phyloP scores from a whole-genome alignment of 2,888 invertebrate genomes.

The Athripsodes cinereus region DNA sequence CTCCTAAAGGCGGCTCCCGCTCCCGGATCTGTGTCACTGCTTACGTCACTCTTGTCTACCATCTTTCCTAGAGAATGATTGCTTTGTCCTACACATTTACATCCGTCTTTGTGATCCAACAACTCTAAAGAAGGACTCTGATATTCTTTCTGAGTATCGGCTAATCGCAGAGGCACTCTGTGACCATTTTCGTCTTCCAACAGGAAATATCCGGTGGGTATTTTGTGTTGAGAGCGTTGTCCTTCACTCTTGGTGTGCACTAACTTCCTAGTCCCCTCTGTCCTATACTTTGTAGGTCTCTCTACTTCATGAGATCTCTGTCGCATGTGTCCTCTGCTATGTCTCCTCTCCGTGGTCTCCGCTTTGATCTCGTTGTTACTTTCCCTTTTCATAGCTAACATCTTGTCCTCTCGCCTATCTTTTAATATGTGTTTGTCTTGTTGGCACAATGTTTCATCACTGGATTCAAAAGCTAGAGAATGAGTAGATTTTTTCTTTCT shows the following conservation, averaged over 20 bases:
- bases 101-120: slow-evolving; percentile 17
- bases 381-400: slow-evolving; percentile 8
- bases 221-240: slow-evolving; percentile 13
- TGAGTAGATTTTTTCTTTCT: slow-evolving; percentile 21
- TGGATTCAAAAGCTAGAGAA: slow-evolving; percentile 22
- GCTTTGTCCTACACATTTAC: slow-evolving; percentile 20
- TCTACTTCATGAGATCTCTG: slow-evolving; percentile 16
- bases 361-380: slow-evolving; percentile 2
- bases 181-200: slow-evolving; percentile 21
- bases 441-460: slow-evolving; percentile 23
- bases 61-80: slow-evolving; percentile 21
- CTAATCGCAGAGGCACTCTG: slow-evolving; percentile 9
- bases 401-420: slow-evolving; percentile 10
- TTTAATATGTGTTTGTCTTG: slow-evolving; percentile 8
- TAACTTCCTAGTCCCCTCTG: slow-evolving; percentile 16
- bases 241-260: slow-evolving; percentile 21
- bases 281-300: slow-evolving; percentile 14
- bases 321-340: slow-evolving; percentile 7
- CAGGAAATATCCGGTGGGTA: slow-evolving; percentile 18
- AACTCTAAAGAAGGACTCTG: slow-evolving; percentile 19
- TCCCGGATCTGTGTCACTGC: slow-evolving; percentile 15
- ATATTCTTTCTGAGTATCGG: slow-evolving; percentile 14
- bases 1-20: slow-evolving; percentile 10
- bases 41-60: slow-evolving; percentile 18
- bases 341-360: slow-evolving; percentile 11